Evolutionary conservation across 1,140 invertebrate species (phyloP).

Genomic region (Aporrectodea caliginosa): DNA sequence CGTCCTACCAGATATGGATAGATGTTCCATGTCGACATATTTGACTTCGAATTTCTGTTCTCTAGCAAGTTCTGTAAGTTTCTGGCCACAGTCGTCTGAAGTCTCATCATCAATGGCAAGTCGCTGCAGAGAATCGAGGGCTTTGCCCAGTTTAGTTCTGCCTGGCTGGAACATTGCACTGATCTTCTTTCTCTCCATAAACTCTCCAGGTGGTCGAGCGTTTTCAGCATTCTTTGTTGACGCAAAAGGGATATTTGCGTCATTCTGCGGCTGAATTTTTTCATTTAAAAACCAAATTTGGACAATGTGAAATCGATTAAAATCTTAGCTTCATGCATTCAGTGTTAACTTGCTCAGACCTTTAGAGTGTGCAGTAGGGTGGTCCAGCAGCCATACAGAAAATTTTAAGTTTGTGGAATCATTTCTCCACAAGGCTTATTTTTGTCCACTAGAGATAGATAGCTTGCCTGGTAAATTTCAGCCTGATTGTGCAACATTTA

Average conservation of each 20-base stretch:
- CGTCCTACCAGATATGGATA: not conserved
- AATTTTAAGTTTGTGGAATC: too few species aligned
- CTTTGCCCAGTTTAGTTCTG: not conserved
- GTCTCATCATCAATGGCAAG: not conserved
- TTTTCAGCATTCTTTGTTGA: not conserved
- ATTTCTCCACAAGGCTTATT: too few species aligned
- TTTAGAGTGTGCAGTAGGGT: too few species aligned
- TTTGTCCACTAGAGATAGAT: too few species aligned
- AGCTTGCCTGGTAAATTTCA: too few species aligned
- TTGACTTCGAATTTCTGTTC: slow-evolving; percentile 1
- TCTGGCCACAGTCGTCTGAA: not conserved
- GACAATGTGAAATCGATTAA: too few species aligned
- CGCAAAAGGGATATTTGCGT: not conserved
- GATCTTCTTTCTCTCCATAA: not conserved
- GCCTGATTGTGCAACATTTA: too few species aligned
- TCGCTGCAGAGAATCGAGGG: not conserved
- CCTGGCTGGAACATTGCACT: not conserved
- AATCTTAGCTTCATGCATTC: too few species aligned
- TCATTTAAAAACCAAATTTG: not conserved
- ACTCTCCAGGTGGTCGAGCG: not conserved
- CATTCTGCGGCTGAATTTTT: not conserved
- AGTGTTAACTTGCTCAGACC: too few species aligned
- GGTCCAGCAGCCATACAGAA: too few species aligned
- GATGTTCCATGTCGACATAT: not conserved
- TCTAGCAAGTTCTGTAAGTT: not conserved